Evolutionary conservation across 2,113 vertebrate species (phyloP).

Genomic region (Sprattus sprattus): DNA sequence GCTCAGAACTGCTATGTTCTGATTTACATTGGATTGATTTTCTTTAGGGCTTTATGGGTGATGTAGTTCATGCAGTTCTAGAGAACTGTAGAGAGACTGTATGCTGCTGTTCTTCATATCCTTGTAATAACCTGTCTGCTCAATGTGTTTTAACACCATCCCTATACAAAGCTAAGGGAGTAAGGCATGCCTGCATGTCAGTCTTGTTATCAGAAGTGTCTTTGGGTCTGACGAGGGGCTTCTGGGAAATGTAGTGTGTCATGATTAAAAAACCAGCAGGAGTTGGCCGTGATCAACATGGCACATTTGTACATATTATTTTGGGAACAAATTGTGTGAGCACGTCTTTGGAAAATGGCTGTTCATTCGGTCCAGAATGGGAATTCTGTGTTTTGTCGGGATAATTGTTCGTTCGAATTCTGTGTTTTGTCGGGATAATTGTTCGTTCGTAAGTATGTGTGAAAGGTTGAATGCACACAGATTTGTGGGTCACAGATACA

Average conservation of each 20-base stretch:
- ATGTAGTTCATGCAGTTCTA: not conserved
- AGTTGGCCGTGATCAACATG: not conserved
- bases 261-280: not conserved
- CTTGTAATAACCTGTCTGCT: not conserved
- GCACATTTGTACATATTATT: not conserved
- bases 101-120: not conserved
- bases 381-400: not conserved
- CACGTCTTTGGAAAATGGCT: not conserved
- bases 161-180: not conserved
- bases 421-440: not conserved
- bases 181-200: not conserved
- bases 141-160: not conserved
- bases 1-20: too few species aligned
- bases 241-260: not conserved
- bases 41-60: not conserved
- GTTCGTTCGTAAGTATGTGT: not conserved
- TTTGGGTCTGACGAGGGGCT: not conserved
- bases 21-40: too few species aligned
- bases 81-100: not conserved
- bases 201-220: not conserved
- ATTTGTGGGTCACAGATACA: not conserved
- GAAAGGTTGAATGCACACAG: not conserved
- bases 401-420: too few species aligned
- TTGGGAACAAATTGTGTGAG: not conserved
- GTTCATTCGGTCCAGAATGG: not conserved